Conservation (phyloP, 2,113 vertebrate species). For the Ammodytes dubius region DNA sequence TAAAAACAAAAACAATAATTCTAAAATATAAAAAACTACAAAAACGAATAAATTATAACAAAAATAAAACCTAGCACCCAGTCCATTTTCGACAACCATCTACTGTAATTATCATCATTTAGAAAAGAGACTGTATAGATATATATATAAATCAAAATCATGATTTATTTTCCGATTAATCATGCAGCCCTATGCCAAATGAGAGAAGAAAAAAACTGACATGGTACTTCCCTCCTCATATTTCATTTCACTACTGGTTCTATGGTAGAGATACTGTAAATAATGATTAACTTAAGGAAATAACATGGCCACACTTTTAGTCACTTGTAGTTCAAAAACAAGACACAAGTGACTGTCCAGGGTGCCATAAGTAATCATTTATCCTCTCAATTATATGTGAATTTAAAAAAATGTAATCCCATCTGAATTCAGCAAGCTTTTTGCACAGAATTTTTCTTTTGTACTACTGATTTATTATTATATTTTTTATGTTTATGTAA, state of each 20-base stretch:
- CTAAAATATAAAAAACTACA: too few species aligned
- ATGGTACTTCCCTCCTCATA: neutral
- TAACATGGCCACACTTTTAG: neutral
- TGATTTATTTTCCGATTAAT: too few species aligned
- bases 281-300: conserved; percentile 25
- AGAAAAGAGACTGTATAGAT: too few species aligned
- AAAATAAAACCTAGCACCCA: too few species aligned
- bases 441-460: conserved; percentile 66
- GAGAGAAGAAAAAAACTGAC: neutral
- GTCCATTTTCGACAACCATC: too few species aligned
- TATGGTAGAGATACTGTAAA: conserved; percentile 52
- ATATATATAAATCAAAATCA: too few species aligned
- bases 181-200: too few species aligned
- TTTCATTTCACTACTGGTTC: conserved; percentile 28
- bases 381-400: neutral
- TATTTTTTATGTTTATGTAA: conserved; percentile 52
- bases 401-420: conserved; percentile 4
- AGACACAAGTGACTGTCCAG: neutral
- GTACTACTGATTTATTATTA: conserved; percentile 47
- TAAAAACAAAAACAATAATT: too few species aligned
- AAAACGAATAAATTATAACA: too few species aligned
- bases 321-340: neutral
- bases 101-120: too few species aligned
- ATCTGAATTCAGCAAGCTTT: conserved; percentile 37
- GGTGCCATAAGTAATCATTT: conserved; percentile 53